Conservation (phyloP, 2,113 vertebrate genomes). For the Scortum barcoo region DNA sequence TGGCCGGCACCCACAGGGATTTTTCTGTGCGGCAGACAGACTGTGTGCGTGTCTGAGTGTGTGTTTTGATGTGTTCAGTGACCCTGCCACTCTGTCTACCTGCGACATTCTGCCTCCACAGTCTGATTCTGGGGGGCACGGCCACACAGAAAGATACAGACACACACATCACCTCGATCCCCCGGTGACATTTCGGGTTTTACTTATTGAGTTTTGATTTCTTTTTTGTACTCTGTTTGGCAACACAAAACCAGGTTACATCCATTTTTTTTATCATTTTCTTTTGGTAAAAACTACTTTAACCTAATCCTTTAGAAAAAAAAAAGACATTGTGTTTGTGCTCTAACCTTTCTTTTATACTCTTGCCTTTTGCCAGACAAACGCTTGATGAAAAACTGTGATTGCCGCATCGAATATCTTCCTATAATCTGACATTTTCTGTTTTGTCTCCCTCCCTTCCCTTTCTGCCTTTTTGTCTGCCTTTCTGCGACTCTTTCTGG, state of each 20-base stretch:
- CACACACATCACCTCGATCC: conserved; percentile 57
- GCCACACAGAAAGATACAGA: conserved; percentile 45
- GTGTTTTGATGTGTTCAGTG: conserved; percentile 75
- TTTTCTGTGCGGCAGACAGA: conserved; percentile 33
- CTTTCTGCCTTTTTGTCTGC: conserved; percentile 20
- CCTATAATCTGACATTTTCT: conserved; percentile 58
- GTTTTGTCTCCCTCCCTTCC: conserved; percentile 41
- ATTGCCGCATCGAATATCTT: conserved; percentile 52
- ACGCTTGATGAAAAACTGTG: conserved; percentile 36
- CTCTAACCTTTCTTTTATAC: conserved; percentile 35
- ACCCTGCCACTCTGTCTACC: conserved; percentile 76
- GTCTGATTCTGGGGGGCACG: conserved; percentile 63
- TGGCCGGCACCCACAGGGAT: conserved; percentile 53
- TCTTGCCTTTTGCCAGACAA: conserved; percentile 21
- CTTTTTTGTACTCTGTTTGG: conserved; percentile 26
- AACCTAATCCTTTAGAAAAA: conserved; percentile 12
- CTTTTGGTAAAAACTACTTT: background rate
- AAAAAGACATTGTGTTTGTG: conserved; percentile 8
- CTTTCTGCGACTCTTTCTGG: conserved; percentile 24
- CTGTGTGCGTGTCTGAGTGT: conserved; percentile 8
- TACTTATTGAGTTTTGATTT: conserved; percentile 56
- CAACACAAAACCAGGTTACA: conserved; percentile 16
- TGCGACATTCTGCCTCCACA: conserved; percentile 70
- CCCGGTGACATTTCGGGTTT: conserved; percentile 71
- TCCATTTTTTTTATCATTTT: background rate